Percentiles rank a stretch among this genome's conserved stretches.
Evolutionary conservation across 2,888 invertebrate species (phyloP).

Genomic region (Drosophila eohydei): DNA sequence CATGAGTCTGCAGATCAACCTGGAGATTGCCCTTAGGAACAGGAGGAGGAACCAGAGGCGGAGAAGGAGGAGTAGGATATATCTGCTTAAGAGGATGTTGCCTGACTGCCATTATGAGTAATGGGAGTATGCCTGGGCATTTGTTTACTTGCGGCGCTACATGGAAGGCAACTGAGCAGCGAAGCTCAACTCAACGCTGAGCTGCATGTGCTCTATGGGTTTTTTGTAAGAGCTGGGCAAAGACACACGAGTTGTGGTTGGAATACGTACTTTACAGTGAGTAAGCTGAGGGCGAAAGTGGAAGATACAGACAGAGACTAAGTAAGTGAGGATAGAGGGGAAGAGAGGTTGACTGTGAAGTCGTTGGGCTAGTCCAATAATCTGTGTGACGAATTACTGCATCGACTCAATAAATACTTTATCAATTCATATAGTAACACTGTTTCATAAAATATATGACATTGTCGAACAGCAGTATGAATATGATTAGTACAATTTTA

Average conservation of each 20-base stretch:
- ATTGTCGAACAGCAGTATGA: not conserved
- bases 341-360: not conserved
- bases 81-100: conserved; percentile 31
- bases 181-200: not conserved
- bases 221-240: conserved; percentile 1
- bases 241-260: conserved; percentile 4
- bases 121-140: conserved; percentile 74
- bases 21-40: not conserved
- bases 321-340: not conserved
- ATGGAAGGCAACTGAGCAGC: not conserved
- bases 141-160: conserved; percentile 74
- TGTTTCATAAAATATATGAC: not conserved
- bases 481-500: not conserved
- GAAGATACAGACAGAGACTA: not conserved
- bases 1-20: not conserved
- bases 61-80: conserved; percentile 4
- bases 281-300: not conserved
- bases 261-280: conserved; percentile 26
- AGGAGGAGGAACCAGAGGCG: no score
- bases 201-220: conserved; percentile 50
- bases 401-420: not conserved
- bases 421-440: not conserved
- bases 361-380: conserved; percentile 1
- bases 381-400: not conserved
- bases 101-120: conserved; percentile 74